Evolutionary conservation across 35 echinoderm and acorn worm species (phyloP).

Genomic region (Ophiothrix spiculata): DNA sequence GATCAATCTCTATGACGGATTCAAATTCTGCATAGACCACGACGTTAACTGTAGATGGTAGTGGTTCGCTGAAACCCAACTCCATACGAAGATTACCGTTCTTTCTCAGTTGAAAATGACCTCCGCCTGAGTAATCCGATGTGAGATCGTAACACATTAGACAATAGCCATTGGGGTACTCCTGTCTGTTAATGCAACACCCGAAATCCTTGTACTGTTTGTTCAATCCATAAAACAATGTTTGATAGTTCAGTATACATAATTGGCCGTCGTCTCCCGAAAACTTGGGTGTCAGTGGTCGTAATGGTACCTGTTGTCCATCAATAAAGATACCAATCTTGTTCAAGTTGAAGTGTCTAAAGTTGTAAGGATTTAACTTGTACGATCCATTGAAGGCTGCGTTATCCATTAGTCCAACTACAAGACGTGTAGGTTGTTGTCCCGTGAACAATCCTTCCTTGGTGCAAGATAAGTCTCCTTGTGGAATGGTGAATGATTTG

Average conservation of each 20-base stretch:
- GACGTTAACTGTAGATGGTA: constrained; percentile 40
- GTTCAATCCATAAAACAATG: constrained; percentile 47
- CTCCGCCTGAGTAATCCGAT: constrained; percentile 25
- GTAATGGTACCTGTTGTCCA: constrained; percentile 40
- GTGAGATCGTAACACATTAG: constrained; percentile 42
- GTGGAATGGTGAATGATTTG: background rate
- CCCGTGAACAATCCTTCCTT: constrained; percentile 47
- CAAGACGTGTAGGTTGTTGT: constrained; percentile 24
- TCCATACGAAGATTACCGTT: constrained; percentile 44
- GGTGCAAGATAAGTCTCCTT: constrained; percentile 43
- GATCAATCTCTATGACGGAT: constrained; percentile 40
- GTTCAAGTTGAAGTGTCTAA: constrained; percentile 45
- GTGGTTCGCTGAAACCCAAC: constrained; percentile 3
- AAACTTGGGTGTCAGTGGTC: constrained; percentile 44
- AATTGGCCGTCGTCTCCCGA: background rate
- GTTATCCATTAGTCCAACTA: constrained; percentile 31
- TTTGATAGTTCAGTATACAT: constrained; percentile 46
- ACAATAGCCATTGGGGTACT: constrained; percentile 38
- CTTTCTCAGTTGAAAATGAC: constrained; percentile 38
- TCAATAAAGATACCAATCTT: constrained; percentile 36
- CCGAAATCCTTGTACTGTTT: constrained; percentile 49
- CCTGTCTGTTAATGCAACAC: constrained; percentile 15
- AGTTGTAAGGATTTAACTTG: constrained; percentile 35
- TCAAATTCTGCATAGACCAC: constrained; percentile 46
- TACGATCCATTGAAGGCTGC: constrained; percentile 30